Percentiles rank a stretch among this genome's conserved stretches.
Evolutionary conservation across 2,888 invertebrate genomes (phyloP).

Genomic region (Seira sanloemensis): DNA sequence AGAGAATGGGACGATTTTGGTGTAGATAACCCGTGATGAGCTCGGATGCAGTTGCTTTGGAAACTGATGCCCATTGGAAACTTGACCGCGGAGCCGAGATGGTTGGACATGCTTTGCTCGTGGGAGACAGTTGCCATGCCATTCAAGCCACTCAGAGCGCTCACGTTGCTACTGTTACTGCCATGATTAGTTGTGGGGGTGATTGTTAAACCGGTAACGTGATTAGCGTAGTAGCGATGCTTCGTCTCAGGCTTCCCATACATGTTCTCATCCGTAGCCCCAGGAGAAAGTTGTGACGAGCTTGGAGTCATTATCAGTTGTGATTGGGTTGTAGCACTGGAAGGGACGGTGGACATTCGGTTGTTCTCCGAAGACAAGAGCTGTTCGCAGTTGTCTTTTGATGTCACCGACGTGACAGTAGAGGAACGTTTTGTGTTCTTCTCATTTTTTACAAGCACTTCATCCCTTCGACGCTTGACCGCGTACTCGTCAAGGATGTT

Average conservation of each 20-base stretch:
- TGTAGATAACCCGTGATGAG: conserved; percentile 36
- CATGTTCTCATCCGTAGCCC: conserved; percentile 49
- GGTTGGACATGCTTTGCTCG: conserved; percentile 1
- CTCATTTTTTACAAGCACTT: not conserved
- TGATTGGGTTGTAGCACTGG: conserved; percentile 5
- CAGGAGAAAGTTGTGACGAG: conserved; percentile 52
- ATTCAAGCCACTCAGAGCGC: not conserved
- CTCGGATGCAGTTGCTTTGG: conserved; percentile 61
- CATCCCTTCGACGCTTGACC: not conserved
- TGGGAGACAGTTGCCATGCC: not conserved
- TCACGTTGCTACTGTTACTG: conserved; percentile 1
- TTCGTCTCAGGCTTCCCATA: conserved; percentile 50
- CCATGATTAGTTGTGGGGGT: not conserved
- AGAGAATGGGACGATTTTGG: conserved; percentile 49
- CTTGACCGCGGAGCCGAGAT: no score
- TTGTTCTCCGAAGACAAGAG: not conserved
- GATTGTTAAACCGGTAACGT: not conserved
- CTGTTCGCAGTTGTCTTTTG: not conserved
- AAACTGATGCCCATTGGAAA: conserved; percentile 67
- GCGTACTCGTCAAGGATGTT: not conserved
- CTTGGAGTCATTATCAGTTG: not conserved
- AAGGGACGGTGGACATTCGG: not conserved
- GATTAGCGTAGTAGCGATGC: conserved; percentile 46
- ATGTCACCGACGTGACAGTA: conserved; percentile 15
- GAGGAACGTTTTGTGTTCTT: conserved; percentile 9